Evolutionary conservation across 2,888 invertebrate species (phyloP), one percentile per base, ranked within the genome.

Genomic region (Dendrolimus houi): DNA sequence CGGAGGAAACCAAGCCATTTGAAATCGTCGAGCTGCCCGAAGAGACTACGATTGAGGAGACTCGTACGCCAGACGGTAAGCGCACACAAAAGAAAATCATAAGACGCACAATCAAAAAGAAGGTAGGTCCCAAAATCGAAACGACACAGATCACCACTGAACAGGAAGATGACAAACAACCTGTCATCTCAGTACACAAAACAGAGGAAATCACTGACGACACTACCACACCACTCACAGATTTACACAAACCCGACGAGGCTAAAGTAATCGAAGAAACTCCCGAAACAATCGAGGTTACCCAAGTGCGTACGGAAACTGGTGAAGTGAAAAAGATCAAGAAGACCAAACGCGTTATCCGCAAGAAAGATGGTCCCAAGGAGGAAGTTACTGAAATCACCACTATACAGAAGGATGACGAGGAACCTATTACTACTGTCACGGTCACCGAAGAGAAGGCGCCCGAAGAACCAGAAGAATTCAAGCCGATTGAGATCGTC

Each of bases 61-160:
- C 70, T 0, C 58, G 57, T 17, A 60, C 67, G 17, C 72, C 75
- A 41, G 77, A 79, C 53, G 79, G 78, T 69, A 76, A 69, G 64
- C 55, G 64, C 1, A 72, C 64, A 41, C 78, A 81, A 59, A 77
- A 79, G 60, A 67, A 77, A 40, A 65, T 81, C 7, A 79, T 74
- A 47, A 85, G 80, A 61, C 77, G 79, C 3, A 63, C 75, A 0
- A 82, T 86, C 14, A 87, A 72, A 83, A 91, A 55, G 66, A 87
- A 61, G 82, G 82, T 62, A 81, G 64, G 75, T 29, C 68, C 77
- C 69, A 62, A 69, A 63, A 58, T 77, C 58, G 61, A 70, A 71
- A 72, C 68, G 9, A 77, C 66, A 41, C 55, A 64, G 56, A 69
- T 71, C 9, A 61, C 59, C 2, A 86, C 86, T 52, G 73, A 74